Conservation (phyloP, 2,888 invertebrate genomes). For the Elmis aenea region DNA sequence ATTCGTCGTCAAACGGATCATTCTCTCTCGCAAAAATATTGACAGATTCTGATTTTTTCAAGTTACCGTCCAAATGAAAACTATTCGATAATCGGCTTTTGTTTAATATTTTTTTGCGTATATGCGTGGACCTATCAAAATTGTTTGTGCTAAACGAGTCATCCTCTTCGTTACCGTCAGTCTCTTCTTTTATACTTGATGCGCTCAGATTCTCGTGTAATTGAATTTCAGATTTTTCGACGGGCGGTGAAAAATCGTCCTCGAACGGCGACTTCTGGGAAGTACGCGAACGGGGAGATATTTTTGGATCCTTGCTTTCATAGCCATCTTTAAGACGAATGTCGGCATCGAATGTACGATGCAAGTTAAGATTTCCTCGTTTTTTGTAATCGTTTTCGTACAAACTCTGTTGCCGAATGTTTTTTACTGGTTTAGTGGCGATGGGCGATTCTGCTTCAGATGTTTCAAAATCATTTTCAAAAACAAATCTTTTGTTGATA, state of each 20-base stretch:
- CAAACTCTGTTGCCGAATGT: slow-evolving; percentile 20
- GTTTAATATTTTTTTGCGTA: slow-evolving; percentile 34
- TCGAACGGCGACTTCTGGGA: slow-evolving; percentile 47
- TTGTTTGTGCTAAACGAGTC: slow-evolving; percentile 33
- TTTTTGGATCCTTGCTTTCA: background rate
- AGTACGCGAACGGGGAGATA: slow-evolving; percentile 43
- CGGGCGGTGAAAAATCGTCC: slow-evolving; percentile 53
- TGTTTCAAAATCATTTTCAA: slow-evolving; percentile 40
- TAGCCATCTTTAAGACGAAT: too few species aligned
- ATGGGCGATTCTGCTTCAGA: slow-evolving; percentile 37
- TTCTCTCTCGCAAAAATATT: slow-evolving; percentile 83
- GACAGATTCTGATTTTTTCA: slow-evolving; percentile 84
- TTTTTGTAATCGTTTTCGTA: slow-evolving; percentile 11
- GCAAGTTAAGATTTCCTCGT: slow-evolving; percentile 7
- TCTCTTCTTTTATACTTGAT: slow-evolving; percentile 43
- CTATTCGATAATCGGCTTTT: slow-evolving; percentile 31
- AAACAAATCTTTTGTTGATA: slow-evolving; percentile 31
- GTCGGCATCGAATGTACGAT: slow-evolving; percentile 16
- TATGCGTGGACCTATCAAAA: slow-evolving; percentile 28
- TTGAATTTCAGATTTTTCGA: slow-evolving; percentile 25
- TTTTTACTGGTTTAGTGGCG: slow-evolving; percentile 17
- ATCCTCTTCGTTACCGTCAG: slow-evolving; percentile 32
- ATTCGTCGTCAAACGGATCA: slow-evolving; percentile 87
- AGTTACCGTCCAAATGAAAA: slow-evolving; percentile 52
- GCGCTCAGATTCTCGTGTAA: slow-evolving; percentile 26